Evolutionary conservation across 2,888 invertebrate species (phyloP).

Genomic region (Pyrgus malvae): DNA sequence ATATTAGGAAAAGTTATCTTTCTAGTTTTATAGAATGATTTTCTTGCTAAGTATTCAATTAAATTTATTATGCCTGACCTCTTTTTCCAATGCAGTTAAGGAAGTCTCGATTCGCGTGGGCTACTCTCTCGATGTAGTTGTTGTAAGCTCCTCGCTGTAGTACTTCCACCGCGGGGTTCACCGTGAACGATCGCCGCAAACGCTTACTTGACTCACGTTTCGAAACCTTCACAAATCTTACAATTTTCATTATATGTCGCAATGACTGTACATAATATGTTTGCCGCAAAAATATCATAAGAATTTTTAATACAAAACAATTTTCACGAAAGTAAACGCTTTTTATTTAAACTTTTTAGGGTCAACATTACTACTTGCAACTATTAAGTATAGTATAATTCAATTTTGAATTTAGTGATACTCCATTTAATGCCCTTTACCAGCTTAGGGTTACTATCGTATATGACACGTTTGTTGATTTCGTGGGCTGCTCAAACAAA

Average conservation of each 20-base stretch:
- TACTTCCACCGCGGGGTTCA: conserved; percentile 64
- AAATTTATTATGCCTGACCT: conserved; percentile 50
- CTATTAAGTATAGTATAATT: no score
- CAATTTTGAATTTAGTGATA: no score
- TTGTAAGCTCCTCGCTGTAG: conserved; percentile 58
- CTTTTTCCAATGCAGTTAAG: conserved; percentile 67
- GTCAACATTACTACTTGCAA: no score
- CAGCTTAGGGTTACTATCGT: no score
- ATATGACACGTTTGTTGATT: no score
- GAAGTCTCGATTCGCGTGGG: conserved; percentile 57
- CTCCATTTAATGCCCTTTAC: no score
- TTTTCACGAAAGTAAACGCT: no score
- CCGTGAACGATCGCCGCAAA: conserved; percentile 57
- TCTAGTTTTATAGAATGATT: background rate
- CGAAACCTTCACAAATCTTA: conserved; percentile 48
- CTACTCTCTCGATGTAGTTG: conserved; percentile 53
- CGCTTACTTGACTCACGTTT: conserved; percentile 48
- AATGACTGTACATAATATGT: background rate
- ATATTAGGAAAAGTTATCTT: background rate
- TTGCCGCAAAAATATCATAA: no score
- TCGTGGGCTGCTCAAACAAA: no score
- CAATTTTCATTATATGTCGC: conserved; percentile 17
- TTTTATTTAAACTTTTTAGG: no score
- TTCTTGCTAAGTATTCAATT: background rate
- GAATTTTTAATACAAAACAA: no score